phyloP scores from a whole-genome alignment of 2,113 vertebrate species.

The Varanus komodoensis region DNA sequence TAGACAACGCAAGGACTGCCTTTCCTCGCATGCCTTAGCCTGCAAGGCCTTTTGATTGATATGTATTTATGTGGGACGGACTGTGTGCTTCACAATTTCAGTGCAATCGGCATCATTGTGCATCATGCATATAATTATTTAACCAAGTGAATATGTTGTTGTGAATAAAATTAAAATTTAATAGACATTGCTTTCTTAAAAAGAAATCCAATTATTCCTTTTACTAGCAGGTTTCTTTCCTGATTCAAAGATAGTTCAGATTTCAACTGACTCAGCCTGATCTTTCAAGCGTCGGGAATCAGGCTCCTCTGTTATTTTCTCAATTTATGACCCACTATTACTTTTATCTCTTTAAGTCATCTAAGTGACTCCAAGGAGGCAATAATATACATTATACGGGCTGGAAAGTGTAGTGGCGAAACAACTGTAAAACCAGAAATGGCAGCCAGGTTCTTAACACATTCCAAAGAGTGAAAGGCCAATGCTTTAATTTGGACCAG shows the following conservation, averaged over 20 bases:
- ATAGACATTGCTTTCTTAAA: not conserved
- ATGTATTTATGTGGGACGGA: not conserved
- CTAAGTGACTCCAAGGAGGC: slow-evolving; percentile 13
- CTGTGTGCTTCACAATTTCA: not conserved
- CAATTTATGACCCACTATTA: slow-evolving; percentile 49
- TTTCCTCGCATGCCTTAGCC: too few species aligned
- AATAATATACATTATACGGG: slow-evolving; percentile 22
- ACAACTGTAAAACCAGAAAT: slow-evolving; percentile 15
- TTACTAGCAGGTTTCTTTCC: not conserved
- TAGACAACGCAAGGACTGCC: too few species aligned
- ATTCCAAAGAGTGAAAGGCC: not conserved
- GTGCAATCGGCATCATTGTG: not conserved
- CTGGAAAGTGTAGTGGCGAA: slow-evolving; percentile 25
- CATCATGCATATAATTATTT: not conserved
- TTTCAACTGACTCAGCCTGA: slow-evolving; percentile 30
- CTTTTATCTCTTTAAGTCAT: slow-evolving; percentile 26
- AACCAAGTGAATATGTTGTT: not conserved
- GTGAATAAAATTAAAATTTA: not conserved
- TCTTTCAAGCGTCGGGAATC: slow-evolving; percentile 29
- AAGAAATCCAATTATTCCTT: not conserved
- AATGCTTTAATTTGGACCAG: not conserved
- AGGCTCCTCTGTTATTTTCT: slow-evolving; percentile 28
- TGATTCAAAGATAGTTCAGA: slow-evolving; percentile 2
- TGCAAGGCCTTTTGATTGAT: not conserved
- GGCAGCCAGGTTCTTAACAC: not conserved